These are phyloP conservation scores for Neoascia interrupta DNA, from an alignment of 2,888 invertebrate species.

Conservation along the genomic window DNA sequence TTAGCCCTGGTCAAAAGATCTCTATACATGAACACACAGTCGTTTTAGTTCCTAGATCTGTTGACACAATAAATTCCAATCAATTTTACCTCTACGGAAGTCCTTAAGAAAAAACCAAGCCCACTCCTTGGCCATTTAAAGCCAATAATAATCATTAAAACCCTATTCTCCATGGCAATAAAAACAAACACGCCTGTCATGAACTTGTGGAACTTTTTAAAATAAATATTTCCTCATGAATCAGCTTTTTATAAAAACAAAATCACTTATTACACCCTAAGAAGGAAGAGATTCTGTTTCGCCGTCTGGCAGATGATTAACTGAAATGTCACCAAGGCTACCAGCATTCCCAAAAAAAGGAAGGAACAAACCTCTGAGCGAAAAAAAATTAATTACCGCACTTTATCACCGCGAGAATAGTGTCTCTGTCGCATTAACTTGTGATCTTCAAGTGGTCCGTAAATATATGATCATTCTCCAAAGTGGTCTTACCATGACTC, in stretches of 20 bases:
- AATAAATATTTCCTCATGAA: conserved; percentile 37
- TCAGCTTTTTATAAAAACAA: conserved; percentile 20
- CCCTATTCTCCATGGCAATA: conserved; percentile 31
- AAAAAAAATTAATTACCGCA: conserved; percentile 27
- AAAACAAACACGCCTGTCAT: conserved; percentile 32
- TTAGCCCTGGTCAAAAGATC: too few species aligned
- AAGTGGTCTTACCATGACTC: neutral
- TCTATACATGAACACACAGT: too few species aligned
- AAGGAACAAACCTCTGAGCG: neutral
- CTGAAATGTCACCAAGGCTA: conserved; percentile 44
- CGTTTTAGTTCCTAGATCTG: too few species aligned
- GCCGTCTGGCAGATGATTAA: conserved; percentile 33
- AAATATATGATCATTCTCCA: too few species aligned
- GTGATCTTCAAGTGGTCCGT: conserved; percentile 49
- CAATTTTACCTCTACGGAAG: conserved; percentile 38
- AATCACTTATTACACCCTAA: conserved; percentile 10
- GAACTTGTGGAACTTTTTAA: conserved; percentile 33
- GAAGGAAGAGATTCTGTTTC: conserved; percentile 36
- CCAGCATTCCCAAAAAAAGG: neutral
- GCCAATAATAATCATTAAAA: conserved; percentile 44
- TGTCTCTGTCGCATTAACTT: conserved; percentile 40
- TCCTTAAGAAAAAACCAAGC: conserved; percentile 43
- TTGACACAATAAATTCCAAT: neutral
- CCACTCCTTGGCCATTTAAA: conserved; percentile 39
- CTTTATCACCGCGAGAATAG: conserved; percentile 25